Evolutionary conservation across 2,888 invertebrate genomes (phyloP).

Genomic region (Cephonodes hylas): DNA sequence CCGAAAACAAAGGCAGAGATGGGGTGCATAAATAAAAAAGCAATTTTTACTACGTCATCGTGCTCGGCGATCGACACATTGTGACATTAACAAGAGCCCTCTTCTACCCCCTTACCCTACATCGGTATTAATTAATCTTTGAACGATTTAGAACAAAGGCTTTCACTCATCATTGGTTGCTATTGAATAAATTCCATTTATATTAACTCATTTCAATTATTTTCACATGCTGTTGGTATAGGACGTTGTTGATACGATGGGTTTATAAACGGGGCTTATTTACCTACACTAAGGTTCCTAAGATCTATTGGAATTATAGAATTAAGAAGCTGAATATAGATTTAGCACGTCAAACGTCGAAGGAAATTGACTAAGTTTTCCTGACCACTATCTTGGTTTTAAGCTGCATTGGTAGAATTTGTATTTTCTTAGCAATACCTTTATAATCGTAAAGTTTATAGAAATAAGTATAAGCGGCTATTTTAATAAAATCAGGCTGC

Average conservation of each 20-base stretch:
- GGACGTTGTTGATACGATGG: background rate
- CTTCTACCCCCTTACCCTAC: background rate
- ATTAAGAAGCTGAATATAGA: too few species aligned
- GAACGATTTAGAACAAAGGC: background rate
- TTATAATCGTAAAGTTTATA: too few species aligned
- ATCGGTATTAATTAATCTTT: background rate
- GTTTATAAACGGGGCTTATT: background rate
- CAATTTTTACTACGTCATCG: background rate
- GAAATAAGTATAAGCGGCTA: too few species aligned
- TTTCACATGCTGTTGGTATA: background rate
- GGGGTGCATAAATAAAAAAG: slow-evolving; percentile 3
- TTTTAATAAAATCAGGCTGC: too few species aligned
- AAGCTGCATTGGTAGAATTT: too few species aligned
- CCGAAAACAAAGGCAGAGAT: background rate
- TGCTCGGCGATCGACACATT: background rate
- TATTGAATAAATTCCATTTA: background rate
- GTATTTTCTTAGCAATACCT: too few species aligned
- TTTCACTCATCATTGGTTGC: background rate
- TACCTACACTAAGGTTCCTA: too few species aligned
- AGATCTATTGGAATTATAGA: background rate
- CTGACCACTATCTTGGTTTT: too few species aligned
- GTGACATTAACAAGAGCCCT: background rate
- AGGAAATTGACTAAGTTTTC: background rate
- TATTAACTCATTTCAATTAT: background rate
- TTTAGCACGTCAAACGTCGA: background rate